Evolutionary conservation across 2,888 invertebrate species (phyloP), one percentile per base, ranked within the genome.

Genomic region (Cyclophora albipunctata): DNA sequence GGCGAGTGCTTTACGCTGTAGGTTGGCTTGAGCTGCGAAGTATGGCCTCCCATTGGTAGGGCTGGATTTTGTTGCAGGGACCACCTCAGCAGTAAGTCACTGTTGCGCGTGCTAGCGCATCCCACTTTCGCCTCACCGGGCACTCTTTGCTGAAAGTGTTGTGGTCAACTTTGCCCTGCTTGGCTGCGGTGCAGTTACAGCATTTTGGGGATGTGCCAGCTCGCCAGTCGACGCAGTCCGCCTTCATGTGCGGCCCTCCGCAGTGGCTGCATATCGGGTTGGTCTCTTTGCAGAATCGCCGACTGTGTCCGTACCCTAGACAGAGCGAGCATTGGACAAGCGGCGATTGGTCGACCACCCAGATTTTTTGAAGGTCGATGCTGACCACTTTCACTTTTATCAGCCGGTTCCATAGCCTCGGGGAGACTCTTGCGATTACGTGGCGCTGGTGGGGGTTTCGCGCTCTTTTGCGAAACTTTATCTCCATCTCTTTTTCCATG

Each of bases 71-170:
- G 3, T 7, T 5, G 3, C 5, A 34, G 40, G 41, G 45, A 4
- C 37, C 44, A 46, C 58, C 45, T 59, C 50, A 58, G 52, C 57
- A 55, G n/a, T 58, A 58, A 0, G 58, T 45, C 4, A 58, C 51
- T 0, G 42, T 47, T 0, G 50, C 33, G 6, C 61, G 42, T 0
- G 61, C 59, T 7, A 59, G 5, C 2, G 41, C 34, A 6, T 59
- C 60, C 58, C 57, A 60, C 40, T 33, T 54, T 4, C 7, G 45
- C 1, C 54, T 6, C 0, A 44, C 34, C 0, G 51, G 48, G 46
- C 59, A 60, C 0, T 47, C 44, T 0, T 3, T 2, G 45, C 43
- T 48, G 40, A 57, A 63, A 0, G 57, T 55, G n/a, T 51, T 49
- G 44, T 37, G 37, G 37, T 5, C 4, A 48, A 47, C 6, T 5